A percentile compares a stretch with the other conserved stretches of the same genome.
phyloP scores from a whole-genome alignment of 2,113 vertebrate species.

The Scortum barcoo region DNA sequence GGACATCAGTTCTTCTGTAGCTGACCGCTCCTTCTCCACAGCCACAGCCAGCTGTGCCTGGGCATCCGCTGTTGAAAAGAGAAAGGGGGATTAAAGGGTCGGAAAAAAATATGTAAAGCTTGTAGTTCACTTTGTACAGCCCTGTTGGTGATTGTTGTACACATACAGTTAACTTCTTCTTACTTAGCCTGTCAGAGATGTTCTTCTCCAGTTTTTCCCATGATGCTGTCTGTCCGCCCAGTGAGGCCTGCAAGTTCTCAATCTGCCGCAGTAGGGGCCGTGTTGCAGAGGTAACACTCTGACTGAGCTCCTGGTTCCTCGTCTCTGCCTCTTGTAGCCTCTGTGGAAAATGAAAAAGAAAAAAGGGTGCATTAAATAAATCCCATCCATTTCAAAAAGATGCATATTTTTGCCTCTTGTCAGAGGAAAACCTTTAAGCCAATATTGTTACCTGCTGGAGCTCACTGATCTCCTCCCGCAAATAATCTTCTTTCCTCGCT shows the following conservation, averaged over 20 bases:
- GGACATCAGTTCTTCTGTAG: slow-evolving; percentile 91
- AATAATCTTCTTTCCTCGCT: slow-evolving; percentile 96
- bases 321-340: slow-evolving; percentile 95
- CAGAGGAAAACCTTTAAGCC: background rate
- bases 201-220: slow-evolving; percentile 98
- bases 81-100: background rate
- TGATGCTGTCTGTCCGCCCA: slow-evolving; percentile 91
- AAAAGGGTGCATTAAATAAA: background rate
- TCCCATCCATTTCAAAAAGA: too few relatives aligned
- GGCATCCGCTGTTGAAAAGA: slow-evolving; percentile 86
- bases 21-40: slow-evolving; percentile 93
- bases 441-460: slow-evolving; percentile 90
- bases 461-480: slow-evolving; percentile 94
- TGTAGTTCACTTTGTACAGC: background rate
- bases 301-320: slow-evolving; percentile 96
- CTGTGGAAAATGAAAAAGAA: slow-evolving; percentile 73
- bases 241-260: slow-evolving; percentile 94
- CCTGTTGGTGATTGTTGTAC: background rate
- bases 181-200: slow-evolving; percentile 96
- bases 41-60: slow-evolving; percentile 93
- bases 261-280: slow-evolving; percentile 96
- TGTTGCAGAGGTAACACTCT: slow-evolving; percentile 94
- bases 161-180: slow-evolving; percentile 49
- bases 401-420: background rate
- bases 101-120: background rate